Evolutionary conservation across 64 coral and sea anemone species (phyloP).

Genomic region (Actinia tenebrosa): DNA sequence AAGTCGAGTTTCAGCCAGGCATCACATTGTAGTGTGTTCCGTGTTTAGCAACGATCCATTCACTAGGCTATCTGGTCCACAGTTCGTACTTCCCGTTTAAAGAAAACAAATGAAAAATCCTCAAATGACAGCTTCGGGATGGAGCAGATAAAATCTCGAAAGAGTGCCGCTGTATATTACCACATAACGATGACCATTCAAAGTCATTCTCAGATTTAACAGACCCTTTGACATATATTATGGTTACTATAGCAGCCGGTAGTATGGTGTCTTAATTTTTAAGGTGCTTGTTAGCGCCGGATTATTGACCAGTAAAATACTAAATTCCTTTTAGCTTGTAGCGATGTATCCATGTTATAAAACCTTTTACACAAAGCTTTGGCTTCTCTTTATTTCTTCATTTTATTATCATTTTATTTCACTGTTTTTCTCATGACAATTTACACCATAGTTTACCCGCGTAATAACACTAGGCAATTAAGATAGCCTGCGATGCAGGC

Average conservation of each 20-base stretch:
- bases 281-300: too few relatives aligned
- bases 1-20: background rate
- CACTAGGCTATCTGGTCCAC: background rate
- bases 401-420: too few relatives aligned
- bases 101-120: background rate
- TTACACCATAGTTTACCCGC: too few relatives aligned
- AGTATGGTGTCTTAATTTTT: background rate
- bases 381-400: too few relatives aligned
- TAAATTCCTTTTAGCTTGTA: too few relatives aligned
- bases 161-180: background rate
- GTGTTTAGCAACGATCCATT: background rate
- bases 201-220: background rate
- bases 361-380: too few relatives aligned
- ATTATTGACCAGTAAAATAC: too few relatives aligned
- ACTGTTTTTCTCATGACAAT: too few relatives aligned
- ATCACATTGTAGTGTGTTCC: background rate
- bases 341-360: too few relatives aligned
- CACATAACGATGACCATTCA: background rate
- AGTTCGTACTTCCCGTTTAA: background rate
- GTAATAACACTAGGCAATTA: too few relatives aligned
- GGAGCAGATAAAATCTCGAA: background rate
- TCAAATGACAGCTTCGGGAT: background rate
- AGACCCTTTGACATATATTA: background rate
- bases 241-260: background rate
- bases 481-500: too few relatives aligned